These are phyloP conservation scores for Eupsilia transversa DNA, from an alignment of 2,888 invertebrate genomes.

Conservation along the genomic window DNA sequence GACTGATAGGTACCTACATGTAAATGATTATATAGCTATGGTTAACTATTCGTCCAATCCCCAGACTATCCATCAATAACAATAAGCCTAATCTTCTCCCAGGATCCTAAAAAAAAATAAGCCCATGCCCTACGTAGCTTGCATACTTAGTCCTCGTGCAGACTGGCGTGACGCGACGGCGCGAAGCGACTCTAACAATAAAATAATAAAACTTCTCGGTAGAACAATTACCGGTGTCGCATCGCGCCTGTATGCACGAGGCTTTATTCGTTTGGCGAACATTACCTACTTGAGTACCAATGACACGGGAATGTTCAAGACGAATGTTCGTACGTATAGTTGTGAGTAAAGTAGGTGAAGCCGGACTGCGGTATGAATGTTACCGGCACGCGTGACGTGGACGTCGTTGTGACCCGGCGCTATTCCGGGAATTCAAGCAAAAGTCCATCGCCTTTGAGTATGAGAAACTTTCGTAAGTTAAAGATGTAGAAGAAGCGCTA, in stretches of 20 bases:
- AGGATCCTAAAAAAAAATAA: not conserved
- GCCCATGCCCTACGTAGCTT: not conserved
- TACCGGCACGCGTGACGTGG: not conserved
- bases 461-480: not conserved
- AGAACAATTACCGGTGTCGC: too few species aligned
- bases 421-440: constrained; percentile 18
- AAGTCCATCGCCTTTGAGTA: not conserved
- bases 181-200: too few species aligned
- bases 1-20: not conserved
- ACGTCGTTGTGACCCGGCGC: not conserved
- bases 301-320: constrained; percentile 12
- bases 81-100: too few species aligned
- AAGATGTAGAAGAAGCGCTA: not conserved
- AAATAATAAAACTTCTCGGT: too few species aligned
- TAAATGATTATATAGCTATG: not conserved
- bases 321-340: constrained; percentile 6
- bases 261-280: constrained; percentile 1
- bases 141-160: too few species aligned
- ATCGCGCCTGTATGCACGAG: too few species aligned
- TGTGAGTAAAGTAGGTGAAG: constrained; percentile 22
- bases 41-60: not conserved
- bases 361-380: constrained; percentile 8
- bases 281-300: not conserved
- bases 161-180: too few species aligned
- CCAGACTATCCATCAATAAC: not conserved